Base-by-base conservation (phyloP, 1,140 invertebrate species). In the Thaumetopoea pityocampa region DNA sequence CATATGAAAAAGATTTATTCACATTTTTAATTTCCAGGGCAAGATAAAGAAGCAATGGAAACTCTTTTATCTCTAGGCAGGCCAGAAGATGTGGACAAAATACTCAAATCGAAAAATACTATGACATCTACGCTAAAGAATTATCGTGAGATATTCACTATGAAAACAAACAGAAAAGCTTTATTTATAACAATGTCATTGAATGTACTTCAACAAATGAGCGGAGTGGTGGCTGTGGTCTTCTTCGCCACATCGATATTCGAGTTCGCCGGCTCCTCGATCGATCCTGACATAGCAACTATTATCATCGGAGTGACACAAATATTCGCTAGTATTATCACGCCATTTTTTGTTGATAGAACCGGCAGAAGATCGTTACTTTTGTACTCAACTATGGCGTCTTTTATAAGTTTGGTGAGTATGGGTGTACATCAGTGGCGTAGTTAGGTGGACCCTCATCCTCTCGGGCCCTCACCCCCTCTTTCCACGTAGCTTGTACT, bases 201-300 rank as follows among this genome's bases (percentile, higher is more conserved):
- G 18, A 37, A 34, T 5, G 24, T 53, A 10, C 27, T 88, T 43
- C 87, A 87, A 45, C 60, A 78, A 34, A 14, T 53, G 0, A 61
- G 60, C 78, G 51, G 57, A 7, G 34, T 79, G 5, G 46, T 87
- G 42, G 85, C 81, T 7, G 62, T 88, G 3, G 78, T 87, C 43
- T 87, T 87, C 37, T 88, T 87, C 40, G 76, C 85, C 0, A 78
- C 81, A 1, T 50, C 63, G 0, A 87, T 76, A 55, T 87, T 73
- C 24, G 34, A 68, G 16, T 34, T 59, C 4, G 64, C 64, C 15
- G 53, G 34, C 2, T 56, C 60, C 2, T 24, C 42, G 5, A 7
- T 67, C 4, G 28, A 49, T 14, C 32, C 53, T 8, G 14, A 42
- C 10, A 20, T 61, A 10, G 46, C 51, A 1, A 52, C 51, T 1